These are phyloP conservation scores for Acrobasis suavella DNA, from an alignment of 2,888 invertebrate species.

Conservation along the genomic window DNA sequence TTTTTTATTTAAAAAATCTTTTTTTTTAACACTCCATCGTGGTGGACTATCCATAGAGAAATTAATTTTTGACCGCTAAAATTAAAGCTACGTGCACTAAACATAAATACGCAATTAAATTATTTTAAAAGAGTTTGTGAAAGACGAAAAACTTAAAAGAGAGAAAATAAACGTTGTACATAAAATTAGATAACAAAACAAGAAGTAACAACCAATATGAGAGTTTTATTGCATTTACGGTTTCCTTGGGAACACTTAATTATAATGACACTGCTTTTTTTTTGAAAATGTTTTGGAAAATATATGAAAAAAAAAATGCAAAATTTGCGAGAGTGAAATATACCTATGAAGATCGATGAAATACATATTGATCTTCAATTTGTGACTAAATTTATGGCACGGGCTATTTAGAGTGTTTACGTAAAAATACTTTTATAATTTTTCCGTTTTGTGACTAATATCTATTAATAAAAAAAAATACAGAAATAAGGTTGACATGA, in stretches of 20 bases:
- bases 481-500: constrained; percentile 19
- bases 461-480: constrained; percentile 7
- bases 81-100: constrained; percentile 74
- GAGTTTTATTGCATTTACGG: constrained; percentile 27
- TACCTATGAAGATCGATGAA: constrained; percentile 17
- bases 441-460: constrained; percentile 10
- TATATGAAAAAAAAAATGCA: constrained; percentile 1
- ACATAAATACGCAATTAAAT: constrained; percentile 71
- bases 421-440: constrained; percentile 14
- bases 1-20: constrained; percentile 16
- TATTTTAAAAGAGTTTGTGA: constrained; percentile 50
- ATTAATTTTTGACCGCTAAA: constrained; percentile 63
- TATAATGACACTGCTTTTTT: constrained; percentile 28
- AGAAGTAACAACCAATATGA: constrained; percentile 71
- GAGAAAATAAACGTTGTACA: constrained; percentile 58
- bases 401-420: constrained; percentile 40
- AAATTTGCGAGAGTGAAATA: constrained; percentile 15
- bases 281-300: constrained; percentile 34
- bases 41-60: constrained; percentile 48
- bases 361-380: constrained; percentile 33
- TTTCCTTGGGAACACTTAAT: constrained; percentile 26
- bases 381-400: constrained; percentile 49
- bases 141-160: constrained; percentile 55
- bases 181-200: constrained; percentile 80
- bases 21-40: constrained; percentile 60